Base-by-base conservation (phyloP, 2,888 invertebrate genomes). In the Drosophila tripunctata region DNA sequence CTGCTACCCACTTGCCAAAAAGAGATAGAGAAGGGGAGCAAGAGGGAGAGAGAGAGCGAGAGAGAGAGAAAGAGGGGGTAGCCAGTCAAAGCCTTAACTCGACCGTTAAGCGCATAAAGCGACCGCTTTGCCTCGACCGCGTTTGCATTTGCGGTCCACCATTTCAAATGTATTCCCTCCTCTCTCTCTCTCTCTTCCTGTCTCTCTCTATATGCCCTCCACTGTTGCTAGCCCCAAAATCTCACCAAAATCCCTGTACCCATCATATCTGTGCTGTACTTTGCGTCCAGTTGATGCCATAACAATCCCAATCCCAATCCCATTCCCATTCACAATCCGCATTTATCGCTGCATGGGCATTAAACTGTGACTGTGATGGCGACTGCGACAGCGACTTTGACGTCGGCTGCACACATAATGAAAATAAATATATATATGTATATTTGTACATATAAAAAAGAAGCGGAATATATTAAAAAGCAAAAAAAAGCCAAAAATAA, bases 271-370 rank as follows among this genome's bases (percentile, higher is more conserved):
- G 19, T 31, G 27, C 19, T 43, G 19, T 12, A 8, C 38, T 45
- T n/a, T n/a, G n/a, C 4, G 48, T 24, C 35, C 54, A 50, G 61
- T 17, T 33, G 40, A 36, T 48, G 54, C 63, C 74, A 73, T 73
- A 72, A 67, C 72, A 63, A 74, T 67, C 60, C 57, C 68, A 68
- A 52, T 43, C 58, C 62, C 72, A 63, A 74, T 67, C 60, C 57
- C 68, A 68, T 56, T 43, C 58, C 62, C 61, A 48, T 64, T 63
- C 63, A 41, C 63, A 67, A 60, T 75, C 74, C 67, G 54, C 70
- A 74, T 75, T 74, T 74, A 74, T 74, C 72, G 74, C 75, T 67
- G 75, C 71, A 74, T 67, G 71, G 67, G 60, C 74, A 74, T 74
- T 74, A 74, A 74, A 75, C 74, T 75, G 74, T 66, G 66, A 58